These are phyloP conservation scores for Helogale parvula DNA, from an alignment of 2,113 vertebrate species.

Conservation along the genomic window DNA sequence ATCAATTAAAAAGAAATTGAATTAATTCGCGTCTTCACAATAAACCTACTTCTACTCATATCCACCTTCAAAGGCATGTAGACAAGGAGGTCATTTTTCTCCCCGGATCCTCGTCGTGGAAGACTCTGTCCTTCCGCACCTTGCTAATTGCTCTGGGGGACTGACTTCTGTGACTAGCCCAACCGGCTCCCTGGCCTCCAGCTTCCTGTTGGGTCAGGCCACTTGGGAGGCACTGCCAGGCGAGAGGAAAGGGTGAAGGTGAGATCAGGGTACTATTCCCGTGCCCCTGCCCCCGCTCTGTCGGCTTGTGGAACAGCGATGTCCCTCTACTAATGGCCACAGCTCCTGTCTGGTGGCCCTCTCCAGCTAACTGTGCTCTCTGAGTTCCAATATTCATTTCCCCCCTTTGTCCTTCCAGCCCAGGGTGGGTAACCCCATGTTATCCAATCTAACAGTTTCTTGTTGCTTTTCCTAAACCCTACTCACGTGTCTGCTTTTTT, in stretches of 20 bases:
- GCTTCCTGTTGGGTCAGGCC: not conserved
- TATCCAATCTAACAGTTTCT: not conserved
- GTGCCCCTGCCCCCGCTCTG: not conserved
- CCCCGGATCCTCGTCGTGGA: not conserved
- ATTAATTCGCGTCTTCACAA: conserved; percentile 50
- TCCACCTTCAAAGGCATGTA: not conserved
- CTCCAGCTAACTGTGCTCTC: not conserved
- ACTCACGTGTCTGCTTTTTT: not conserved
- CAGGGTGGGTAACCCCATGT: not conserved
- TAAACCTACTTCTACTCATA: conserved; percentile 37
- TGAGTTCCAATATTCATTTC: not conserved
- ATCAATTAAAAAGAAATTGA: conserved; percentile 29
- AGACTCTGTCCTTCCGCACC: not conserved
- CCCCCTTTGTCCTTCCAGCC: not conserved
- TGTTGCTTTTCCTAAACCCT: not conserved
- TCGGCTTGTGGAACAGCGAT: too few species aligned
- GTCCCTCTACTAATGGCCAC: not conserved
- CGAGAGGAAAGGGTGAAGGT: not conserved
- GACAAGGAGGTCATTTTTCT: not conserved
- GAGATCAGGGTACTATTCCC: not conserved
- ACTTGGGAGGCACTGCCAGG: not conserved
- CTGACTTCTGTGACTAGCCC: not conserved
- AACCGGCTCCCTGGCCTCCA: not conserved
- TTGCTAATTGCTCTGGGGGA: not conserved
- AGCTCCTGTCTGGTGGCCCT: not conserved